phyloP scores from a whole-genome alignment of 2,888 invertebrate genomes.

The Acanthosepion esculentum region DNA sequence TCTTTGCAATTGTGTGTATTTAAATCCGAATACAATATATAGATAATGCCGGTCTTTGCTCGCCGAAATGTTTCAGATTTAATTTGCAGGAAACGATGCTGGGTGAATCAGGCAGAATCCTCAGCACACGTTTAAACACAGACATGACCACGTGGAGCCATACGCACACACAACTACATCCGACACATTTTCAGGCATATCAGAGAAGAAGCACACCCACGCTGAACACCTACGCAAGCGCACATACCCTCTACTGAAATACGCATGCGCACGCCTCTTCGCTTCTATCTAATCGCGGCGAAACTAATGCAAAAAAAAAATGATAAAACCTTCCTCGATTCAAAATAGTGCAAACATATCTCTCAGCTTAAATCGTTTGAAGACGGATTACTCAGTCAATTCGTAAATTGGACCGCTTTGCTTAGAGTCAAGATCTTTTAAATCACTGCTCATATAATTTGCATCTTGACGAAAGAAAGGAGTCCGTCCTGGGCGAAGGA shows the following conservation, averaged over 20 bases:
- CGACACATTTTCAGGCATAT: neutral
- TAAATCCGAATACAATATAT: no score
- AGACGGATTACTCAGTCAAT: neutral
- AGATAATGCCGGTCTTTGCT: no score
- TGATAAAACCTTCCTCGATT: neutral
- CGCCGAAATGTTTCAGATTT: no score
- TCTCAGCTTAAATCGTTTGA: neutral
- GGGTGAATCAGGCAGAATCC: no score
- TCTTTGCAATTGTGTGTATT: no score
- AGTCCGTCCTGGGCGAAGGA: neutral
- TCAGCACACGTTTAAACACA: neutral
- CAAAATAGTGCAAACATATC: neutral
- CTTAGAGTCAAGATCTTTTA: neutral
- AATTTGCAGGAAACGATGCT: no score
- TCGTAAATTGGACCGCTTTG: conserved; percentile 9
- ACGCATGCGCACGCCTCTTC: neutral
- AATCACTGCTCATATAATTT: neutral
- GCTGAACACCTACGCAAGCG: neutral
- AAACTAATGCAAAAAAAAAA: neutral
- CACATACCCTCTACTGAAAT: neutral
- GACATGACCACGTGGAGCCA: neutral
- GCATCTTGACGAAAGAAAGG: neutral
- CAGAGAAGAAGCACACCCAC: neutral
- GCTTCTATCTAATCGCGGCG: neutral
- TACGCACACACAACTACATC: neutral